Evolutionary conservation across 35 echinoderm and acorn worm species (phyloP).

Genomic region (Apostichopus parvimensis): DNA sequence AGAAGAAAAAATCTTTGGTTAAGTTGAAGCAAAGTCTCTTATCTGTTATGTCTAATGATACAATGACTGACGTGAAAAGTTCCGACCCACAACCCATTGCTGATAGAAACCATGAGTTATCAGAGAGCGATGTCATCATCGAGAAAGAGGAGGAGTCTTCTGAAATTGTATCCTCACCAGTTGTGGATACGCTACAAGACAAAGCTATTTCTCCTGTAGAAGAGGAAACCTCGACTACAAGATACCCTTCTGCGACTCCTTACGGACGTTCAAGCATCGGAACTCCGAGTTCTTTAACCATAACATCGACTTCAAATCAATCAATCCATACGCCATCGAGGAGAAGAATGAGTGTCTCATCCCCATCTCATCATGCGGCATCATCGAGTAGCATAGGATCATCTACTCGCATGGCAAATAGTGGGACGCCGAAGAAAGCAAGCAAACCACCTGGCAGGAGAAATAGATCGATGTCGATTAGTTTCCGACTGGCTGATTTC

Average conservation of each 20-base stretch:
- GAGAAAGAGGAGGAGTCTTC: background rate
- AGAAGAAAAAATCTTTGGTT: constrained; percentile 4
- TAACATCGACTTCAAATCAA: constrained; percentile 34
- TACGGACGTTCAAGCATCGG: background rate
- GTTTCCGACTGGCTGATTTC: constrained; percentile 89
- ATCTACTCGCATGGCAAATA: constrained; percentile 8
- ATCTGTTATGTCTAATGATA: background rate
- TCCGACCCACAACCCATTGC: background rate
- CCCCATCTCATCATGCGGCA: background rate
- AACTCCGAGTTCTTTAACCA: constrained; percentile 37
- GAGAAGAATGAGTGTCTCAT: constrained; percentile 56
- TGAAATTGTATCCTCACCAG: background rate
- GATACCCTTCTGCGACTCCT: background rate
- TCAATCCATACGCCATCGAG: constrained; percentile 58
- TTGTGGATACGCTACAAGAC: background rate
- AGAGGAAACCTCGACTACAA: background rate
- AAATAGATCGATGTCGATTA: constrained; percentile 64
- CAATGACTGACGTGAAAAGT: background rate
- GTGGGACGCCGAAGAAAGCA: constrained; percentile 25
- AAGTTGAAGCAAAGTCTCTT: constrained; percentile 1
- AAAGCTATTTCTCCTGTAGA: background rate
- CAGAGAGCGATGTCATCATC: background rate
- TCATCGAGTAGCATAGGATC: constrained; percentile 48
- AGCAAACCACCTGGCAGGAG: constrained; percentile 32
- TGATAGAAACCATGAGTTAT: background rate